Evolutionary conservation across 2,888 invertebrate species (phyloP).

Genomic region (Abrostola triplasia): DNA sequence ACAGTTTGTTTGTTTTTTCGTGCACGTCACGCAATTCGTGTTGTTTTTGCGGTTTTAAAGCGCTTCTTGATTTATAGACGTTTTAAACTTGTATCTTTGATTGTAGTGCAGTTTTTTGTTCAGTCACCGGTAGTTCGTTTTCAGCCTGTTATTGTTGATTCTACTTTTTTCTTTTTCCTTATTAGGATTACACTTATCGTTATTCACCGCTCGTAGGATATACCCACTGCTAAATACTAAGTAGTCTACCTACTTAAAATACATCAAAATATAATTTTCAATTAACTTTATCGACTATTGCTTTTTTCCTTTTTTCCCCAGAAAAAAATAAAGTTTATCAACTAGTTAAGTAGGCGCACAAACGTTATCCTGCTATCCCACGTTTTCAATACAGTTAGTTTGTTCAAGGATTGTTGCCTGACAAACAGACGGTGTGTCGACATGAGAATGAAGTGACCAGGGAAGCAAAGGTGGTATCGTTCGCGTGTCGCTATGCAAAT

Average conservation of each 20-base stretch:
- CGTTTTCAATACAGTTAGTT: not conserved
- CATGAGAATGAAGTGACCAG: conserved; percentile 33
- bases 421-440: conserved; percentile 19
- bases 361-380: not conserved
- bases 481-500: conserved; percentile 70
- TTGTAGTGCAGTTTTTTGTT: conserved; percentile 9
- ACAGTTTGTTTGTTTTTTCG: conserved; percentile 41
- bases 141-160: too few species aligned
- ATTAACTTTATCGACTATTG: too few species aligned
- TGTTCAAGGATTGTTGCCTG: conserved; percentile 13
- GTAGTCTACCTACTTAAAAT: too few species aligned
- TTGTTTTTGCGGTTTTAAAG: conserved; percentile 23
- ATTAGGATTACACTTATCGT: too few species aligned
- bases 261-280: too few species aligned
- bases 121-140: not conserved
- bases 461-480: conserved; percentile 51
- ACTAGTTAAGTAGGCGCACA: not conserved
- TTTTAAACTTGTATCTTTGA: conserved; percentile 10
- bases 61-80: conserved; percentile 26
- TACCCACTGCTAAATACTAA: too few species aligned
- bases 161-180: too few species aligned
- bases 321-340: not conserved
- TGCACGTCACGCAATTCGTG: conserved; percentile 34
- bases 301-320: not conserved
- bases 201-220: too few species aligned